Evolutionary conservation across 2,113 vertebrate species (phyloP).

Genomic region (Cricetomys ansorgei): DNA sequence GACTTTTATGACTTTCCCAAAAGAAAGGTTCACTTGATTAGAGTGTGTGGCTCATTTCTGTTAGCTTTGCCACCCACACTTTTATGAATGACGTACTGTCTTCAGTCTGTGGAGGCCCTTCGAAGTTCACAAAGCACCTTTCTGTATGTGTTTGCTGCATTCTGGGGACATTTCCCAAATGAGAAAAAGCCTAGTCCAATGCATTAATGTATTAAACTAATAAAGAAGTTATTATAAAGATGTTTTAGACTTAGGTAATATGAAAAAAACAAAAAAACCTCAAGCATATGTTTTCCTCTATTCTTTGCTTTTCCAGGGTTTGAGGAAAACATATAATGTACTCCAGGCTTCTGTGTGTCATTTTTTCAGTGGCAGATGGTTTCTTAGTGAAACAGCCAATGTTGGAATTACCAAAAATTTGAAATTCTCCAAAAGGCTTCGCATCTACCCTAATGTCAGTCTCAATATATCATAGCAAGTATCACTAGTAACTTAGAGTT

Average conservation of each 20-base stretch:
- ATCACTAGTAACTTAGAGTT: neutral
- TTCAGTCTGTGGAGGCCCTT: neutral
- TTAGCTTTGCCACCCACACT: neutral
- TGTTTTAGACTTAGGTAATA: slow-evolving; percentile 12
- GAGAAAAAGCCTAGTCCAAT: neutral
- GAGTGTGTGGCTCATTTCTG: neutral
- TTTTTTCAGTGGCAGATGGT: neutral
- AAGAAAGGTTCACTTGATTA: slow-evolving; percentile 47
- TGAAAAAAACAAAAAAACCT: neutral
- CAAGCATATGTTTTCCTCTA: neutral
- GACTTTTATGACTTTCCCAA: slow-evolving; percentile 1
- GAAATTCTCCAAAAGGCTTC: neutral
- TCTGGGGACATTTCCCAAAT: neutral
- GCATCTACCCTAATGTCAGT: neutral
- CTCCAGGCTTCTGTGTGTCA: neutral
- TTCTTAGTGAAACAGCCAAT: neutral
- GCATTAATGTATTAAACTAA: slow-evolving; percentile 44
- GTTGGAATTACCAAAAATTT: neutral
- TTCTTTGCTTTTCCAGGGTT: neutral
- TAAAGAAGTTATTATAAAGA: slow-evolving; percentile 39
- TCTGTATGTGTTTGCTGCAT: neutral
- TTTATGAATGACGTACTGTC: slow-evolving; percentile 14
- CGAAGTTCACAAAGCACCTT: slow-evolving; percentile 42
- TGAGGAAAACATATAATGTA: neutral
- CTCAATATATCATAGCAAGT: neutral